Conservation (phyloP, 2,113 vertebrate genomes). For the Polypterus senegalus region DNA sequence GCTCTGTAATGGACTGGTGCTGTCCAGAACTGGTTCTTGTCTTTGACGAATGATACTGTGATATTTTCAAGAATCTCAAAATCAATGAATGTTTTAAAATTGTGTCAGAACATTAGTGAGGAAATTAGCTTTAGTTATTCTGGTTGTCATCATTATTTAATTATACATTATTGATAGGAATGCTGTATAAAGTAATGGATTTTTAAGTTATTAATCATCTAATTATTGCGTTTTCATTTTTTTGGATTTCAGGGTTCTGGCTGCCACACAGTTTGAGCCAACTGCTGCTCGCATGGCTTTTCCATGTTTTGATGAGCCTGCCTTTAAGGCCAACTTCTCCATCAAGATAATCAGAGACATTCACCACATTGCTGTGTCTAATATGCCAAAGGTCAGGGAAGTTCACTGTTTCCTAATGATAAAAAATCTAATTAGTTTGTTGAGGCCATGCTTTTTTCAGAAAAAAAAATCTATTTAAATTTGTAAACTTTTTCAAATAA, state of each 20-base stretch:
- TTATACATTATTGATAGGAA: too few relatives aligned
- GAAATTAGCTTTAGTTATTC: too few relatives aligned
- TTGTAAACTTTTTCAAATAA: background rate
- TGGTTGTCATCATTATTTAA: too few relatives aligned
- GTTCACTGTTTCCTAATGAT: too few relatives aligned
- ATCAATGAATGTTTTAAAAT: too few relatives aligned
- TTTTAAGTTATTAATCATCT: background rate
- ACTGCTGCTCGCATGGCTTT: constrained; percentile 76
- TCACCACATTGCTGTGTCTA: constrained; percentile 63
- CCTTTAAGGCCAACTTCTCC: constrained; percentile 75
- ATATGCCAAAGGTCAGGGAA: constrained; percentile 68
- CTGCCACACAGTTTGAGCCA: constrained; percentile 76
- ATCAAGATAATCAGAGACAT: constrained; percentile 59
- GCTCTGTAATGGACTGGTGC: too few relatives aligned
- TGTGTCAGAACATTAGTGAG: too few relatives aligned
- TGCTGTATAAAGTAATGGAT: too few relatives aligned
- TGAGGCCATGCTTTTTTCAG: background rate
- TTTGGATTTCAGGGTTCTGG: constrained; percentile 48
- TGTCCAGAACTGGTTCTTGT: too few relatives aligned
- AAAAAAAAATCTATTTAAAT: background rate
- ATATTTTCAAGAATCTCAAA: too few relatives aligned
- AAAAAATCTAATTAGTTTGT: too few relatives aligned
- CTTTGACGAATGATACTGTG: too few relatives aligned
- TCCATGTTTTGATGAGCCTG: constrained; percentile 82
- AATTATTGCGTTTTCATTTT: background rate